phyloP scores from a whole-genome alignment of 2,888 invertebrate genomes.

The Netelia inedita region DNA sequence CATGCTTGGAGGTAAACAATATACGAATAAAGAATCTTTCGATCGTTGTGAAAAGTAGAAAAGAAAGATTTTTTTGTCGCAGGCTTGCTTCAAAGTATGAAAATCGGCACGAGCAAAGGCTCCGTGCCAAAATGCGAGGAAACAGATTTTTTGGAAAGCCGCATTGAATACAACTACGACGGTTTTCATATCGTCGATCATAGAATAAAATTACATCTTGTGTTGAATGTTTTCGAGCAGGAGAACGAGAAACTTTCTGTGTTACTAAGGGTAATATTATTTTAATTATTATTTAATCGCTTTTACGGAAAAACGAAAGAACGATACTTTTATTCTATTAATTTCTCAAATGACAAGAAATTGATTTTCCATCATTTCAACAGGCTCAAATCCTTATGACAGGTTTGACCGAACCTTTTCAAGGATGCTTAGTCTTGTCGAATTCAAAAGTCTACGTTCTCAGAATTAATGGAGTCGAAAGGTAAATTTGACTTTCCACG shows the following conservation, averaged over 20 bases:
- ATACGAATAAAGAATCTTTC: conserved; percentile 18
- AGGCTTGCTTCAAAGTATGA: conserved; percentile 86
- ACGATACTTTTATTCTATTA: not conserved
- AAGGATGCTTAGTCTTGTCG: conserved; percentile 86
- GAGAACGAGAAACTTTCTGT: conserved; percentile 86
- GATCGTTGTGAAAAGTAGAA: conserved; percentile 3
- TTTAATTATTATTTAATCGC: conserved; percentile 1
- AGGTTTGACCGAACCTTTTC: conserved; percentile 79
- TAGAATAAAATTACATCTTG: conserved; percentile 87
- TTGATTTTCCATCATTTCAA: conserved; percentile 13
- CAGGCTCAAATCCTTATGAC: conserved; percentile 85
- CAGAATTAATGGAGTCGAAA: conserved; percentile 85
- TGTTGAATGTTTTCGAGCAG: conserved; percentile 86
- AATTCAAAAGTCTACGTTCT: conserved; percentile 86
- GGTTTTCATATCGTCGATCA: conserved; percentile 87
- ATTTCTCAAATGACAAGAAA: conserved; percentile 8
- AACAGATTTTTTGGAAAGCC: conserved; percentile 75
- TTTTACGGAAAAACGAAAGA: not conserved
- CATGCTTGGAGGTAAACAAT: conserved; percentile 85
- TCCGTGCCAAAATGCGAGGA: conserved; percentile 81
- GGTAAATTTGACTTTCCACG: conserved; percentile 74
- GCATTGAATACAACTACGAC: conserved; percentile 86
- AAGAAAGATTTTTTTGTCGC: conserved; percentile 33
- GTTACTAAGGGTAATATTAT: conserved; percentile 84
- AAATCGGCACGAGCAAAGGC: conserved; percentile 84